Evolutionary conservation across 1,140 invertebrate genomes (phyloP), one percentile per base, ranked within the genome.

Genomic region (Zophobas atratus): DNA sequence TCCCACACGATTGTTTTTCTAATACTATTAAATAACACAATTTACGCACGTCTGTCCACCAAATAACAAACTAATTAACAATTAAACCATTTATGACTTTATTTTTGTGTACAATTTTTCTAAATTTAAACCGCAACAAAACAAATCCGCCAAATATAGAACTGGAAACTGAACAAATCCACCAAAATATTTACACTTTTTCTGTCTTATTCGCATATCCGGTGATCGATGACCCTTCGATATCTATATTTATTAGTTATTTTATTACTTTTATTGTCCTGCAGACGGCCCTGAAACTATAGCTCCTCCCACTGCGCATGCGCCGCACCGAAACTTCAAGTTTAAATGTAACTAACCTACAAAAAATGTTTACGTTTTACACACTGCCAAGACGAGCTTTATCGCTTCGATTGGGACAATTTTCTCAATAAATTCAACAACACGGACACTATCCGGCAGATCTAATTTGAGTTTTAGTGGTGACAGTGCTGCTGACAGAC

Each of bases 281-380:
- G 20, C 20, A 20, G 20, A 20, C 20, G 20, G 20, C 20, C 20
- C 20, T 20, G 20, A 20, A 20, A 20, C 20, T 20, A 41, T 67
- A 33, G 60, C 60, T 39, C 39, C 60, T 20, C 6, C 6, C 1
- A 46, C 2, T 67, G 60, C 60, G 60, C 60, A 43, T 67, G 60
- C 60, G 33, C 60, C 5, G 4, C 32, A 6, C 38, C 60, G 20
- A 67, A 67, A 67, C 60, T 57, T 36, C 55, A 36, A 57, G 32
- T 57, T 57, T 35, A 57, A 57, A 57, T 57, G 34, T 51, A 75
- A 34, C 73, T 76, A 76, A 76, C 75, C 75, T 76, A 53, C 60
- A 76, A 76, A 76, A 75, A 75, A 43, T 76, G 60, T 76, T 76
- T 76, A 76, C 53, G 32, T 63, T 76, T 53, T 70, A 48, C 51